Conservation (phyloP, 1,140 invertebrate species). For the Drosophila carrolli region DNA sequence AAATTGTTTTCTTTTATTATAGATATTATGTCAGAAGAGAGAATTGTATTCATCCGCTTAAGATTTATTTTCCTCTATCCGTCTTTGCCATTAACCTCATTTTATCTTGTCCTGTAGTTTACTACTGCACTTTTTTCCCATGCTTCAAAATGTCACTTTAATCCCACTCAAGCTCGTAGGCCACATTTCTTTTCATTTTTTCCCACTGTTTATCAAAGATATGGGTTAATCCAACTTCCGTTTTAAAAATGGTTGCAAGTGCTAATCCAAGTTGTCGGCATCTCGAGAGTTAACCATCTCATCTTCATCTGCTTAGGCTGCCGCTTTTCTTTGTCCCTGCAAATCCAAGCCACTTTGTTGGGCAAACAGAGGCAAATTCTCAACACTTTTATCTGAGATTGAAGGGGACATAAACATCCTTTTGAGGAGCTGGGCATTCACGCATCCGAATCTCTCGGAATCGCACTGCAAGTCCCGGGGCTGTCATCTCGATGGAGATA, state of each 20-base stretch:
- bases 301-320: slow-evolving; percentile 33
- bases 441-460: slow-evolving; percentile 28
- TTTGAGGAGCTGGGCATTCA: slow-evolving; percentile 23
- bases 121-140: not conserved
- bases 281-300: slow-evolving; percentile 44
- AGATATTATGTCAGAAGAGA: no score
- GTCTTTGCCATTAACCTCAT: not conserved
- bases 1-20: no score
- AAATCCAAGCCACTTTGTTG: slow-evolving; percentile 41
- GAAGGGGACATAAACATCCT: slow-evolving; percentile 40
- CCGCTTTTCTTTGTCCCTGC: slow-evolving; percentile 3
- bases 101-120: not conserved
- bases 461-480: slow-evolving; percentile 9
- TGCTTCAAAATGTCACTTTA: not conserved
- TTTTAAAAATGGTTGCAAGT: slow-evolving; percentile 18
- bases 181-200: not conserved
- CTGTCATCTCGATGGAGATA: slow-evolving; percentile 51
- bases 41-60: no score
- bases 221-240: not conserved
- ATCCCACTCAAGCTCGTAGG: not conserved
- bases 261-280: slow-evolving; percentile 36
- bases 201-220: slow-evolving; percentile 4
- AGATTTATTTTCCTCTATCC: not conserved
- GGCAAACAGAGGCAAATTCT: slow-evolving; percentile 41
- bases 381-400: slow-evolving; percentile 48